A percentile compares a stretch with the other conserved stretches of the same genome.
Evolutionary conservation across 2,888 invertebrate genomes (phyloP).

Genomic region (Catocala fraxini): DNA sequence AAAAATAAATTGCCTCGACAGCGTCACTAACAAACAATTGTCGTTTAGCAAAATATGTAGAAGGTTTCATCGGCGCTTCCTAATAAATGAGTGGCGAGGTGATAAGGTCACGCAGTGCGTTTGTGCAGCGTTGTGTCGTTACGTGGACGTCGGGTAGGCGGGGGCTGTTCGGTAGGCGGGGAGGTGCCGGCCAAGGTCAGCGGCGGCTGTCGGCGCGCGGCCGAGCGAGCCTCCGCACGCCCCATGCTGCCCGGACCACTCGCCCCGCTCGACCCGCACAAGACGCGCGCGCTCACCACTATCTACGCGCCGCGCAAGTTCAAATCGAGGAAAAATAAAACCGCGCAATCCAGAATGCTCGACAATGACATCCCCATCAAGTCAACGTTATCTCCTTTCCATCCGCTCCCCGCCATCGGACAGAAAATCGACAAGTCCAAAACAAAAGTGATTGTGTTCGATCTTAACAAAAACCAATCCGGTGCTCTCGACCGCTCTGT

Average conservation of each 20-base stretch:
- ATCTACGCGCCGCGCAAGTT: constrained; percentile 82
- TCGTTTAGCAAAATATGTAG: not conserved
- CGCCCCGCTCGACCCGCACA: constrained; percentile 75
- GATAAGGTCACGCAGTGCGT: constrained; percentile 19
- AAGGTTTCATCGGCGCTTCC: not conserved
- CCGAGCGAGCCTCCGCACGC: constrained; percentile 69
- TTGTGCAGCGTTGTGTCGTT: constrained; percentile 27
- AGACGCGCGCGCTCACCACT: constrained; percentile 80
- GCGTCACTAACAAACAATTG: not conserved
- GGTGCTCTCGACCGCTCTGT: constrained; percentile 51
- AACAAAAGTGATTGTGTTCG: constrained; percentile 79
- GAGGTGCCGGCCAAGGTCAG: constrained; percentile 71
- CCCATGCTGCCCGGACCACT: constrained; percentile 80
- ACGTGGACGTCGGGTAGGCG: constrained; percentile 39
- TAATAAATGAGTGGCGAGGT: too few species aligned
- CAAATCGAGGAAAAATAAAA: constrained; percentile 73
- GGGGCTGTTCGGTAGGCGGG: constrained; percentile 53
- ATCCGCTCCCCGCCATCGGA: constrained; percentile 82
- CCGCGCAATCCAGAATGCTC: constrained; percentile 79
- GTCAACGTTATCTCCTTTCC: constrained; percentile 77
- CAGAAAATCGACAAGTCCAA: constrained; percentile 70
- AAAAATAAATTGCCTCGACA: not conserved
- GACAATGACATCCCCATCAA: constrained; percentile 75
- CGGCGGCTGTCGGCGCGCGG: constrained; percentile 73
- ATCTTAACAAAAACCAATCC: constrained; percentile 65